These are phyloP conservation scores for Encarsia formosa DNA, from an alignment of 2,888 invertebrate species.

Conservation along the genomic window DNA sequence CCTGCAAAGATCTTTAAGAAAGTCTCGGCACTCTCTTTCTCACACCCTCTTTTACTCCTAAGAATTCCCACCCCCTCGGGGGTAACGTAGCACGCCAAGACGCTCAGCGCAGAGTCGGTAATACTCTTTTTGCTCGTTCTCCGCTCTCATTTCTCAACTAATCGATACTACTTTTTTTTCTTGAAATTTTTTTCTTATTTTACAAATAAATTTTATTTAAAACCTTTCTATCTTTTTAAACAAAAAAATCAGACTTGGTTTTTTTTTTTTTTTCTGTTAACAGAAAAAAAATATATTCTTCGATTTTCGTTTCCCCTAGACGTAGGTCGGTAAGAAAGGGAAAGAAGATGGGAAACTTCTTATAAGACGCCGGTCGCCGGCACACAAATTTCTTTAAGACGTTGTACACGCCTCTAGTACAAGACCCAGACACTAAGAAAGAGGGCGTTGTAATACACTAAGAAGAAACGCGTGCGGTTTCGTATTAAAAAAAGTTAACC, in stretches of 20 bases:
- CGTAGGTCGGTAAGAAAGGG: constrained; percentile 48
- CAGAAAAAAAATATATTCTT: background rate
- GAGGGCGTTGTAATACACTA: constrained; percentile 35
- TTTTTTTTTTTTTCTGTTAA: constrained; percentile 1
- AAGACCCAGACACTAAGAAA: constrained; percentile 31
- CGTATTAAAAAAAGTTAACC: too few relatives aligned
- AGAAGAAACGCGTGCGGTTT: too few relatives aligned
- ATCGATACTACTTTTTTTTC: background rate
- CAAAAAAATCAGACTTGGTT: background rate
- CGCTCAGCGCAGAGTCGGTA: constrained; percentile 41
- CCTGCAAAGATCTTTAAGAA: constrained; percentile 48
- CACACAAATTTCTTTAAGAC: constrained; percentile 40
- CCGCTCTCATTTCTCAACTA: too few relatives aligned
- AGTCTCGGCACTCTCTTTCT: constrained; percentile 40
- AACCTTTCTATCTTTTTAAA: constrained; percentile 8
- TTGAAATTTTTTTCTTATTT: constrained; percentile 12
- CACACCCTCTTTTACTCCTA: constrained; percentile 42
- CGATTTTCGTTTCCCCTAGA: background rate
- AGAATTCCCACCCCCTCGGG: constrained; percentile 42
- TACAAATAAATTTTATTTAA: background rate
- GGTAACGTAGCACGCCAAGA: constrained; percentile 46
- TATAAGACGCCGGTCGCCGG: constrained; percentile 48
- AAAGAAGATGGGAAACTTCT: constrained; percentile 46
- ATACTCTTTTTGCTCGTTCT: constrained; percentile 25
- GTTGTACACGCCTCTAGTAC: constrained; percentile 28